Evolutionary conservation across 2,888 invertebrate genomes (phyloP).

Genomic region (Chrysotoxum bicinctum): DNA sequence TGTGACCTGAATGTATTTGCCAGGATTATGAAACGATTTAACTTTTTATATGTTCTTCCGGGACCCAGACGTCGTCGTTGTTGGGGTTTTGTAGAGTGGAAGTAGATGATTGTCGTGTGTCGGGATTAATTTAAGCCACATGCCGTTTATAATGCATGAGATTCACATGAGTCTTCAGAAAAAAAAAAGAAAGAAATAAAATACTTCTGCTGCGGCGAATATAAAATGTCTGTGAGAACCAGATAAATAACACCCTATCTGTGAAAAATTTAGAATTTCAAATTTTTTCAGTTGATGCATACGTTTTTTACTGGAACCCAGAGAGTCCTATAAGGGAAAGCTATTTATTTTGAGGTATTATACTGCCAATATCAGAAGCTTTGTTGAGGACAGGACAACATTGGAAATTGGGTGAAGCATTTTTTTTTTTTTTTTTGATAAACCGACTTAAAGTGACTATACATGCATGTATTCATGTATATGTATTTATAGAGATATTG

Average conservation of each 20-base stretch:
- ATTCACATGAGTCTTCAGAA: not conserved
- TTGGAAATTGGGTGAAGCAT: not conserved
- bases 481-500: too few relatives aligned
- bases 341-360: constrained; percentile 2
- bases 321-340: not conserved
- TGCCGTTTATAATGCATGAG: constrained; percentile 1
- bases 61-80: not conserved
- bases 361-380: not conserved
- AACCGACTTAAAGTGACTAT: too few relatives aligned
- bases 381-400: not conserved
- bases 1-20: constrained; percentile 14
- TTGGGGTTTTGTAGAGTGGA: not conserved
- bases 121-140: constrained; percentile 39
- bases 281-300: not conserved
- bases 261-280: constrained; percentile 19
- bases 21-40: constrained; percentile 21
- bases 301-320: not conserved
- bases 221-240: not conserved
- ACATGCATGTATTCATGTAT: too few relatives aligned
- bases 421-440: not conserved
- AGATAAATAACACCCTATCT: not conserved
- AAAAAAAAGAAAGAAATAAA: constrained; percentile 1
- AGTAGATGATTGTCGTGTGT: constrained; percentile 28
- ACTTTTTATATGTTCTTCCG: not conserved
- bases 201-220: not conserved